phyloP scores from a whole-genome alignment of 2,797 vertebrate species.

The Pangasius larnaudii region DNA sequence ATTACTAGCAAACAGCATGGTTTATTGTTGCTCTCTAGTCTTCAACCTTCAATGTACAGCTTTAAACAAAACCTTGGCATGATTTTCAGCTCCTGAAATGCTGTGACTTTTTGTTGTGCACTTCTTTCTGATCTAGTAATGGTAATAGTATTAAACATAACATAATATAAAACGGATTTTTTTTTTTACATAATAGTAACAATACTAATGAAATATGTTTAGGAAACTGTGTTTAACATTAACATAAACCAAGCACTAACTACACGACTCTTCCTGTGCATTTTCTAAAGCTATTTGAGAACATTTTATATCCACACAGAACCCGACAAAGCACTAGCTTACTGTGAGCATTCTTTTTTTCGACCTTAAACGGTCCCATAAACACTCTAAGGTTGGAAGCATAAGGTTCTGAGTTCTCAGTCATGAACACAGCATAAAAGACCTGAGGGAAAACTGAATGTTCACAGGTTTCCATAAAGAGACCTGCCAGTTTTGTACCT shows the following conservation, averaged over 20 bases:
- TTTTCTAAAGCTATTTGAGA: background rate
- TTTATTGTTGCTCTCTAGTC: background rate
- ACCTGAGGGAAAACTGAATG: background rate
- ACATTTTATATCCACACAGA: background rate
- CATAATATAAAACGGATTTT: background rate
- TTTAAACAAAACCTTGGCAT: background rate
- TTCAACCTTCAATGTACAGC: background rate
- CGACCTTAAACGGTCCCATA: background rate
- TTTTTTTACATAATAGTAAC: background rate
- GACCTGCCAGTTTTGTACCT: background rate
- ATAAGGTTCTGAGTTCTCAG: background rate
- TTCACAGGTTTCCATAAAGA: conserved; percentile 3
- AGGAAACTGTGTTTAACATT: background rate
- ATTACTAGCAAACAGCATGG: background rate
- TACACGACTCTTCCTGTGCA: background rate
- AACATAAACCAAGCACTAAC: background rate
- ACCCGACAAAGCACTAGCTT: background rate
- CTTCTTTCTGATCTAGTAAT: background rate
- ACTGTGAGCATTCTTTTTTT: background rate
- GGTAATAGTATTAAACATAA: background rate
- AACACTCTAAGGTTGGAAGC: background rate
- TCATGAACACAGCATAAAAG: background rate
- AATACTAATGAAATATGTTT: background rate
- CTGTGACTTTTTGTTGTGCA: background rate
- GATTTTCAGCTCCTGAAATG: background rate